Base-by-base conservation (phyloP, 2,888 invertebrate genomes). In the Drosophila ochracea region DNA sequence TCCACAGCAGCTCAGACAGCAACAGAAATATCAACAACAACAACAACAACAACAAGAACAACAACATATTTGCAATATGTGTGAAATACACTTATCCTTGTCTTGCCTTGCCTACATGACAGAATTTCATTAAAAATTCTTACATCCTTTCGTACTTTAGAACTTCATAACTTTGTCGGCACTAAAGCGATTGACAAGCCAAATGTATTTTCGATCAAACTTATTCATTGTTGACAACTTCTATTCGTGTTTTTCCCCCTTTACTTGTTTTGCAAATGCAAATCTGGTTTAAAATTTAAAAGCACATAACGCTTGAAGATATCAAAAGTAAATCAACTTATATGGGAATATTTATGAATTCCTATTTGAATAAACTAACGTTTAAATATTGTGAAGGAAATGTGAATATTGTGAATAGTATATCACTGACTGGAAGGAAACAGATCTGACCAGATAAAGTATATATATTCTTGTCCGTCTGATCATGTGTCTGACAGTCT, bases 121-220 rank as follows among this genome's bases (percentile, higher is more conserved):
- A 50, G 41, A 58, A 58, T 58, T 70, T 70, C 50, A 68, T 69
- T 69, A 55, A 49, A 69, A 69, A 49, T 55, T 54, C 25, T 11
- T 19, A 53, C 52, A 43, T 35, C 28, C 19, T 19, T 25, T 19
- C 39, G 39, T 16, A 25, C 16, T 39, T 57, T 28, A 10, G 28
- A 31, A n/a, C 5, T 25, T 49, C 13, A 68, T 31, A 25, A 37
- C 47, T 31, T 31, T 16, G 16, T 33, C 54, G 30, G 30, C 43
- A 67, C 21, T 30, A 21, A 43, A 58, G 43, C 41, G 58, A 43
- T 19, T 58, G n/a, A 21, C 37, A 37, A 28, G n/a, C 41, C 7
- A 28, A 30, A 13, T 41, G n/a, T 5, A 11, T 41, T 41, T 41
- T 39, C 21, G 25, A 30, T 28, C 13, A n/a, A 52, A 47, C 47